These are phyloP conservation scores for cattle (Bos taurus) DNA, from an alignment of 2,113 vertebrate species.

Conservation along the genomic window ARS-UCD2.0 NC_037332.1:119367001-119367500, in stretches of 20 bases:
- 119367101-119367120: not conserved
- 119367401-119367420: not conserved
- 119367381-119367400: not conserved
- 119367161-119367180: not conserved
- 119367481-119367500: not conserved
- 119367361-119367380: not conserved
- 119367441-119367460: not conserved
- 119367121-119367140: not conserved
- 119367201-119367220: not conserved
- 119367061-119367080: not conserved
- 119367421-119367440: fast-evolving
- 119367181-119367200: not conserved
- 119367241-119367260: not conserved
- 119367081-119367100: not conserved
- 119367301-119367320: not conserved
- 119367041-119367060: not conserved
- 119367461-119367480: no score
- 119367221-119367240: not conserved
- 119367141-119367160: not conserved
- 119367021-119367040: not conserved
- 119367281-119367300: not conserved
- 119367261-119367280: not conserved
- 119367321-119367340: not conserved
- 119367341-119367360: not conserved
- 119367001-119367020: not conserved